Base-by-base conservation (phyloP, 2,113 vertebrate species). In the Notechis scutatus region DNA sequence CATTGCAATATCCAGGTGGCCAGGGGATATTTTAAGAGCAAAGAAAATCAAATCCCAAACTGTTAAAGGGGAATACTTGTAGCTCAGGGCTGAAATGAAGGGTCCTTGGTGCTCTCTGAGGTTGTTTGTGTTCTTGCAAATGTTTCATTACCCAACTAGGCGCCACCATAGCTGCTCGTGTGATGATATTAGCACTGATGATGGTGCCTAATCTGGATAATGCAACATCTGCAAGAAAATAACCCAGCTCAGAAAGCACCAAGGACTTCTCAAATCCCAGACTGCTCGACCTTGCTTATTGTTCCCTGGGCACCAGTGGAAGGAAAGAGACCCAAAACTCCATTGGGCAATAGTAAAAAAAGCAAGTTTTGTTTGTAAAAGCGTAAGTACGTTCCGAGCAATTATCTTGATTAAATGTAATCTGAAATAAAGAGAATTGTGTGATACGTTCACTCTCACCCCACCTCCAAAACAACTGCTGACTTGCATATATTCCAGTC, bases 401-500 rank as follows among this genome's bases (percentile, higher is more conserved):
- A 81, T 81, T 39, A 81, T 20, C 18, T 34, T 42, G 74, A 42
- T 81, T 81, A 39, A 42, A 81, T 42, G 34, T 81, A 81, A 81
- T 81, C 39, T 39, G 69, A 21, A 81, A 81, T 81, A 42, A 42
- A 42, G 74, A 81, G 74, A 7, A 21, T 81, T 42, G 18, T 81
- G 74, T 21, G 69, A 20, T 1, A 21, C 0, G 6, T 81, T 34
- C 18, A 8, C 69, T 34, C n/a, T 74, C n/a, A 12, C 29, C 45
- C 29, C 21, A 11, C 14, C 26, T 15, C 20, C 23, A 86, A 88
- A 92, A 87, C 57, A 85, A 34, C 85, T 24, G 2, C n/a, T 94
- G 45, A 61, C 61, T 10, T 87, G 4, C 34, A 4, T 2, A 2
- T 5, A 1, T 20, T 42, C 45, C 92, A 15, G 42, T 20, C 0